Base-by-base conservation (phyloP, 2,888 invertebrate species). In the Cistogaster globosa region DNA sequence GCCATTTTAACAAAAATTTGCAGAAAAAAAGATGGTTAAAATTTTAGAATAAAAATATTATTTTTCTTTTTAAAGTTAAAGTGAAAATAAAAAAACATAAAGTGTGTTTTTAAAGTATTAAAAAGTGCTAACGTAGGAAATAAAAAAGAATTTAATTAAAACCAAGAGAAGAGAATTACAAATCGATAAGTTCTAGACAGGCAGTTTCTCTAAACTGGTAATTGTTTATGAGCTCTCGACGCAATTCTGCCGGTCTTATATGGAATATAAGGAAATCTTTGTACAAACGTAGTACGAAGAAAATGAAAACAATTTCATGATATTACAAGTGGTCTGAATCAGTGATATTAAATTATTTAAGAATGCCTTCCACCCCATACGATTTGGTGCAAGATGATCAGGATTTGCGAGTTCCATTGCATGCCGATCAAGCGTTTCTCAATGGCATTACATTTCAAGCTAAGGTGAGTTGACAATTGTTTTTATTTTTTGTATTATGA, bases 361-460 rank as follows among this genome's bases (percentile, higher is more conserved):
- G 94, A 93, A 97, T 97, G 97, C 96, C 97, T 92, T 96, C 97
- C 90, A 97, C 96, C 93, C 94, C 94, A 89, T 99, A 99, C 94
- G 97, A 98, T 93, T 94, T 98, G 93, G 98, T 99, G 91, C 97
- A 97, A 89, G 99, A 99, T 93, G 98, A 98, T 91, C 98, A 97
- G 93, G 99, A 99, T 93, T 96, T 97, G 86, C 95, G 98, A 91
- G 97, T 99, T 91, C 98, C 99, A n/a, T 94, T 99, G 88, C 98
- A 99, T 93, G 96, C 98, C 84, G 99, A 99, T 88, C 98, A 98
- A 93, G 98, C 98, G 87, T 99, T 99, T 94, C 92, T 92, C 81
- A 96, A 97, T 89, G 99, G 99, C 89, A 98, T 99, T 93, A 96
- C 96, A 89, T 99, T 99, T 94, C 97, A 98, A 93, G 98, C 98